Evolutionary conservation across 2,797 vertebrate genomes (phyloP), one percentile per base, ranked within the genome.

Genomic region (Clarias platycephalus): DNA sequence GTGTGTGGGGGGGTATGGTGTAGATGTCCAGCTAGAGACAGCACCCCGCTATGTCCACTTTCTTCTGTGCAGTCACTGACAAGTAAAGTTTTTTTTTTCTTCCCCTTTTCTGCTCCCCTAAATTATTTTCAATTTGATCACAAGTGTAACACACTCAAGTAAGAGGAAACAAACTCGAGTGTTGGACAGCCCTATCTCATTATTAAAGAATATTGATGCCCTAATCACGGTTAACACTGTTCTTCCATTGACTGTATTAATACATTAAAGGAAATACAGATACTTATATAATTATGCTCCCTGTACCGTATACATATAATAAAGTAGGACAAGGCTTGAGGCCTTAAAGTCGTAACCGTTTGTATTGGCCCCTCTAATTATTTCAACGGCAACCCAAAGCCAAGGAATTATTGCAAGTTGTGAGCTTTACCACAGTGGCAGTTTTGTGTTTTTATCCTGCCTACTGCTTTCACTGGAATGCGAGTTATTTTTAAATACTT

Each of bases 1-100:
- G 68, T 71, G 68, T 24, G 37, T 44, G 22, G 16, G 12, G 15
- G 20, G 67, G 5, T 40, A 49, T n/a, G n/a, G 86, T 72, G 85
- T 85, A 83, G 60, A 84, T 90, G 85, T 70, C 88, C 89, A 80
- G 40, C 66, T 75, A 89, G 89, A 91, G 91, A 90, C 90, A 63
- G 89, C 89, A 90, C 87, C 88, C 9, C 6, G 84, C 88, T 89
- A 84, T 16, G 85, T 89, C 89, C 86, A 80, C 34, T 80, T 53
- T 63, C 18, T 68, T 26, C 1, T 22, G 12, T 68, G 62, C 75
- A 16, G 16, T 78, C 57, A 60, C 20, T 78, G 57, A 78, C 22
- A 28, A 34, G 71, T 8, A 6, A 74, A 22, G 18, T 24, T 76
- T 9, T 4, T 9, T 4, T 20, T 77, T 77, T 22, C 53, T 28